Evolutionary conservation across 2,797 vertebrate genomes (phyloP).

Genomic region (Galago senegalensis): DNA sequence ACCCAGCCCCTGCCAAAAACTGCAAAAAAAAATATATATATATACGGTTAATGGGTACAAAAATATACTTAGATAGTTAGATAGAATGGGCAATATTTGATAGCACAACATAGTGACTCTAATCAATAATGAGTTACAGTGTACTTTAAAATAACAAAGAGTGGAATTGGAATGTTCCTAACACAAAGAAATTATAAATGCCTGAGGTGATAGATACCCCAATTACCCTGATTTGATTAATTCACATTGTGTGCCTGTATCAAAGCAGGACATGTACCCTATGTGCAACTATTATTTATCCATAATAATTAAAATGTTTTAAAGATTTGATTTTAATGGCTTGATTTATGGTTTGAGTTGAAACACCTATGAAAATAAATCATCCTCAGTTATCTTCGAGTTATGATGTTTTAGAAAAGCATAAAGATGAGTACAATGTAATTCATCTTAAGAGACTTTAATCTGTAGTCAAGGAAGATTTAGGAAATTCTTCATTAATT

Average conservation of each 20-base stretch:
- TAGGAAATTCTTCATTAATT: conserved; percentile 6
- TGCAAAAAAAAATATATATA: too few relatives aligned
- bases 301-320: not conserved
- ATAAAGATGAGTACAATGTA: not conserved
- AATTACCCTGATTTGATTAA: not conserved
- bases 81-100: not conserved
- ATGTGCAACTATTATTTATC: not conserved
- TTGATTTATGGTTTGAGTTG: conserved; percentile 2
- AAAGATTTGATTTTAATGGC: not conserved
- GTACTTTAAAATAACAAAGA: not conserved
- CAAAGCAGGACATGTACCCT: not conserved
- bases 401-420: not conserved
- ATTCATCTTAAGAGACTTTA: conserved; percentile 54
- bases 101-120: not conserved
- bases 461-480: not conserved
- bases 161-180: not conserved
- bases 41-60: not conserved
- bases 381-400: not conserved
- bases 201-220: not conserved
- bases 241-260: not conserved
- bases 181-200: not conserved
- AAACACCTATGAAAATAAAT: conserved; percentile 23
- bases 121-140: not conserved
- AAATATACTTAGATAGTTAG: not conserved
- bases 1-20: too few relatives aligned